Evolutionary conservation across 2,797 vertebrate genomes (phyloP), one percentile per base, ranked within the genome.

Genomic region (Telmatherina bonti): DNA sequence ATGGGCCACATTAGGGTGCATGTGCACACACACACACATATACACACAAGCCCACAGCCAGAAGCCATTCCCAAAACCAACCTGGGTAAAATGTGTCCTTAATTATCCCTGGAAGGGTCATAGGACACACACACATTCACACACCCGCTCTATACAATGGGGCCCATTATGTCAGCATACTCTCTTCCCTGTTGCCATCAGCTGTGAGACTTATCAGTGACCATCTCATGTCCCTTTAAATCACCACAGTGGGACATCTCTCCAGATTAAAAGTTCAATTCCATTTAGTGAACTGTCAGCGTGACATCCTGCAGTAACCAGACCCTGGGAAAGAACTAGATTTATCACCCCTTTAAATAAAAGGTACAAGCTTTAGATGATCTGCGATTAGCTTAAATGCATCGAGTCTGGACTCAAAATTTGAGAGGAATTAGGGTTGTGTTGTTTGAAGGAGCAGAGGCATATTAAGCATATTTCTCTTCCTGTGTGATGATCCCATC

Each of bases 11-110:
- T 78, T 80, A 81, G 31, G 72, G 64, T 71, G 27, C 61, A 54
- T 16, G 15, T 66, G 64, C 67, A 78, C 29, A 65, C 12, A 18
- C 29, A 69, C 56, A 62, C 18, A 62, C 59, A 62, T 11, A 13
- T 45, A 35, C 27, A 60, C 41, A 67, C 38, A 66, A 62, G 65
- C 70, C 77, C 67, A 38, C 66, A 43, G 62, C 62, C 74, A 67
- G 68, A 78, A 75, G 70, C 69, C 70, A 57, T 72, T 68, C 54
- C 55, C 33, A 82, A 74, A 79, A 81, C 76, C 76, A 75, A 86
- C 81, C 56, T 57, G 74, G 67, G 77, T 84, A 86, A 90, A 93
- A 93, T 89, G 83, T 92, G 91, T 91, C 92, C 89, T 87, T 91
- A 91, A 93, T 93, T 91, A 93, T 91, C 82, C 82, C 79, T 64